Evolutionary conservation across 1,140 invertebrate genomes (phyloP).

Genomic region (Hesperophylax magnus): DNA sequence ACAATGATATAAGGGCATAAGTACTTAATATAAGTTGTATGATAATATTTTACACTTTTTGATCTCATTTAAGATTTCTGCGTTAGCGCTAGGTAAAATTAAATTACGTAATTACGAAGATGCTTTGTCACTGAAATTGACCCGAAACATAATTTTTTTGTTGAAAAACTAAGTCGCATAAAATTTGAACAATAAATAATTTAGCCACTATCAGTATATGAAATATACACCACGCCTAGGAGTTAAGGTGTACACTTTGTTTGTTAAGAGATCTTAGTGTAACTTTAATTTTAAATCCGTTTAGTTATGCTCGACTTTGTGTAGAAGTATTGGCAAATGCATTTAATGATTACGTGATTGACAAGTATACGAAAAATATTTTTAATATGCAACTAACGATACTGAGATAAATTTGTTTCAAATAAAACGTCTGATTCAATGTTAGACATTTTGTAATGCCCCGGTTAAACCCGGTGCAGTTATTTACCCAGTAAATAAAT

Average conservation of each 20-base stretch:
- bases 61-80: constrained; percentile 57
- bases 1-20: constrained; percentile 58
- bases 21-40: constrained; percentile 58
- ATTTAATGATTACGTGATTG: constrained; percentile 45
- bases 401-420: constrained; percentile 28
- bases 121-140: constrained; percentile 31
- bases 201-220: too few species aligned
- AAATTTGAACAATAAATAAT: too few species aligned
- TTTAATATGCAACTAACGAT: constrained; percentile 33
- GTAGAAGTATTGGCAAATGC: constrained; percentile 2
- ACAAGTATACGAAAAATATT: constrained; percentile 49
- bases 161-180: too few species aligned
- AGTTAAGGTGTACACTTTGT: too few species aligned
- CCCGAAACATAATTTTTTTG: too few species aligned
- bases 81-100: constrained; percentile 53
- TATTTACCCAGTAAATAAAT: constrained; percentile 44
- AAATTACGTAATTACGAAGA: constrained; percentile 40
- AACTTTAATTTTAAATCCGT: too few species aligned
- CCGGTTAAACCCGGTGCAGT: background rate
- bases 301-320: too few species aligned
- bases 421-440: constrained; percentile 13
- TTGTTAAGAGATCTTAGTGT: too few species aligned
- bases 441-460: background rate
- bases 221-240: too few species aligned
- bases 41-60: constrained; percentile 58